Evolutionary conservation across 2,888 invertebrate genomes (phyloP).

Genomic region (Brachypterus glaber): DNA sequence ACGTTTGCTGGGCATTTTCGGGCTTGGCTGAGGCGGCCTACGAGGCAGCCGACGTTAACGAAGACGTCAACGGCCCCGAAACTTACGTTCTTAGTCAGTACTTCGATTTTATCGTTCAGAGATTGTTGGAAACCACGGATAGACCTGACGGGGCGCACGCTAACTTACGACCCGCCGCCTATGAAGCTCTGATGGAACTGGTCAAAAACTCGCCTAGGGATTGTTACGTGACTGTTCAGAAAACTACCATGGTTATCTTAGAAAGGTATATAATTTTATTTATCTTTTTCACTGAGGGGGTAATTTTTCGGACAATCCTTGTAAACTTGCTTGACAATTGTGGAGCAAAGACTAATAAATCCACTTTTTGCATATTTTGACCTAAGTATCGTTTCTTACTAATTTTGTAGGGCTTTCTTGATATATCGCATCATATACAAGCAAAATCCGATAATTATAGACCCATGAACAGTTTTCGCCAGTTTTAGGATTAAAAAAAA

Average conservation of each 20-base stretch:
- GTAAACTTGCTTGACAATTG: too few species aligned
- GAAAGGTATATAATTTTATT: too few species aligned
- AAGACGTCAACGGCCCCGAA: slow-evolving; percentile 63
- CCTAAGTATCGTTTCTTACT: too few species aligned
- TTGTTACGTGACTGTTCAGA: slow-evolving; percentile 93
- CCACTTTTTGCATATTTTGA: too few species aligned
- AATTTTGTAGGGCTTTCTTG: too few species aligned
- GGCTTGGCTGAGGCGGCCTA: slow-evolving; percentile 95
- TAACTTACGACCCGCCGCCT: slow-evolving; percentile 92
- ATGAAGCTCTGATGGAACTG: slow-evolving; percentile 99
- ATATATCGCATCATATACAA: too few species aligned
- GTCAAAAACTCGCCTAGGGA: slow-evolving; percentile 96
- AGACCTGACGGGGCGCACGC: slow-evolving; percentile 87
- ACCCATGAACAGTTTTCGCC: too few species aligned
- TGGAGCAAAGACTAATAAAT: too few species aligned
- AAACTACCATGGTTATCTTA: slow-evolving; percentile 92
- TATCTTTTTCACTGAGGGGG: too few species aligned
- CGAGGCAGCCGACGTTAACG: slow-evolving; percentile 64
- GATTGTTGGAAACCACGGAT: slow-evolving; percentile 89
- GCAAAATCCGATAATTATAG: too few species aligned
- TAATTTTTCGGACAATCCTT: too few species aligned
- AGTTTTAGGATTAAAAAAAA: too few species aligned
- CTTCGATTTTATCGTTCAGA: slow-evolving; percentile 88
- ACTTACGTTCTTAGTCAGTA: slow-evolving; percentile 90
- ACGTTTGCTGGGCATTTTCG: slow-evolving; percentile 99